Percentiles rank a stretch among this genome's conserved stretches.
phyloP scores from a whole-genome alignment of 2,888 invertebrate species.

The Branchellion lobata region DNA sequence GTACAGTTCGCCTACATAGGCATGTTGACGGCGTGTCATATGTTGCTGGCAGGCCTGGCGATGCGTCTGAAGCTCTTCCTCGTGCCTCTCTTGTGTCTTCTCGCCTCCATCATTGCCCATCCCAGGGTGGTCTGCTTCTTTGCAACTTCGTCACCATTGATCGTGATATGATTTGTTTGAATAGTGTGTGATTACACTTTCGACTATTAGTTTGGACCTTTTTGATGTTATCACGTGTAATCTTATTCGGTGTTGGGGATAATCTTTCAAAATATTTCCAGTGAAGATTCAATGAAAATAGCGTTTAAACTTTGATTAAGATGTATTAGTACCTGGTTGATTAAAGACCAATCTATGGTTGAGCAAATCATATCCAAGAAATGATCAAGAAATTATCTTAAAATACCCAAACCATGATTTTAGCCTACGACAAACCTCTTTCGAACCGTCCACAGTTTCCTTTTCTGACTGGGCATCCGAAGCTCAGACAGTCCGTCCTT shows the following conservation, averaged over 20 bases:
- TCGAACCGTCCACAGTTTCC: conserved; percentile 7
- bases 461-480: background rate
- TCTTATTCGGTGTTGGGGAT: background rate
- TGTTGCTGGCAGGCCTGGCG: conserved; percentile 12
- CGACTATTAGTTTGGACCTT: background rate
- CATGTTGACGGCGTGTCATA: background rate
- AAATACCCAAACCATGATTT: too few relatives aligned
- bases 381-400: too few relatives aligned
- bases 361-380: too few relatives aligned
- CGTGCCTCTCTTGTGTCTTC: conserved; percentile 32
- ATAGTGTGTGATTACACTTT: background rate
- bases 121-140: conserved; percentile 4
- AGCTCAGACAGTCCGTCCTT: background rate
- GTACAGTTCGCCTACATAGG: conserved; percentile 23
- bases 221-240: background rate
- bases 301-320: too few relatives aligned
- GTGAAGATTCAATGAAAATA: too few relatives aligned
- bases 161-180: too few relatives aligned
- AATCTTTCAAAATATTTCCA: too few relatives aligned
- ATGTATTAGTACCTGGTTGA: too few relatives aligned
- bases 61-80: conserved; percentile 40
- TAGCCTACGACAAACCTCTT: too few relatives aligned
- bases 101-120: conserved; percentile 15
- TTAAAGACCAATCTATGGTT: too few relatives aligned
- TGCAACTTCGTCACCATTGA: too few relatives aligned